Percentiles rank a stretch among this genome's conserved stretches.
Conservation (phyloP, 1,140 invertebrate species). For the Drosophila orosa region DNA sequence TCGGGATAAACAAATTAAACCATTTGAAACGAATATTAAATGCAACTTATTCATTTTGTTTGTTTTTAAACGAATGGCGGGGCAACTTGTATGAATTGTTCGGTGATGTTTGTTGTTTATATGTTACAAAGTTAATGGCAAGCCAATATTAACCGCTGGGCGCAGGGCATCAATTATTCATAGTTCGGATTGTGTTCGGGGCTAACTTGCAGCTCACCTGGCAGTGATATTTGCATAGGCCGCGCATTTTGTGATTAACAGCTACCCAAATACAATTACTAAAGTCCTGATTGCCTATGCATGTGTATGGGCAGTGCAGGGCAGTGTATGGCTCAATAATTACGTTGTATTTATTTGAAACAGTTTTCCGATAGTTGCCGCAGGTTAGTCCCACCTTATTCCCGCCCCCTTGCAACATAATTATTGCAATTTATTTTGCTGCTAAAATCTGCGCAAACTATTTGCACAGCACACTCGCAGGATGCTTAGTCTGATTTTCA, state of each 20-base stretch:
- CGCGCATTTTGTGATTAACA: slow-evolving; percentile 77
- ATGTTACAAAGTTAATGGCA: slow-evolving; percentile 2
- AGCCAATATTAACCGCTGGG: slow-evolving; percentile 4
- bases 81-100: not conserved
- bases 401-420: slow-evolving; percentile 51
- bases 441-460: slow-evolving; percentile 70
- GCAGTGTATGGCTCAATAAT: slow-evolving; percentile 75
- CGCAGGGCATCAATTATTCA: slow-evolving; percentile 31
- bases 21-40: slow-evolving; percentile 7
- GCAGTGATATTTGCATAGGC: slow-evolving; percentile 69
- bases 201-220: slow-evolving; percentile 44
- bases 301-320: slow-evolving; percentile 20
- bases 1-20: not conserved
- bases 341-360: slow-evolving; percentile 77
- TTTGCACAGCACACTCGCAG: slow-evolving; percentile 34
- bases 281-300: slow-evolving; percentile 35
- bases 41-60: not conserved
- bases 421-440: slow-evolving; percentile 78
- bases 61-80: not conserved
- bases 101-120: not conserved
- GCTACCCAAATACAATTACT: slow-evolving; percentile 70
- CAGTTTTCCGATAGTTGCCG: slow-evolving; percentile 61
- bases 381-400: slow-evolving; percentile 28
- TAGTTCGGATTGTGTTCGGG: slow-evolving; percentile 7
- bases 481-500: slow-evolving; percentile 62